phyloP scores from a whole-genome alignment of 2,113 vertebrate genomes.

The Cercopithecus mona region DNA sequence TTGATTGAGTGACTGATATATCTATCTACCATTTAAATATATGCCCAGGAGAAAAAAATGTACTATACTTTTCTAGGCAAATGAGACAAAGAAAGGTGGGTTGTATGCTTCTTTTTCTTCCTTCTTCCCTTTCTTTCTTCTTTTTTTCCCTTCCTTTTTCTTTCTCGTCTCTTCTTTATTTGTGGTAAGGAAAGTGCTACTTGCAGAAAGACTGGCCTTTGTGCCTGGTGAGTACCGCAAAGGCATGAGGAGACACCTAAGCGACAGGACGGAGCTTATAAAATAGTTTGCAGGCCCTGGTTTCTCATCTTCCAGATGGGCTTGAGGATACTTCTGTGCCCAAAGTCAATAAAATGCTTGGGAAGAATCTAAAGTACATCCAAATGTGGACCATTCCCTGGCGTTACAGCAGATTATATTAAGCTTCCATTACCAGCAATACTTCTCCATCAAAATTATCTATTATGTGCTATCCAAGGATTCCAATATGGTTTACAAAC shows the following conservation, averaged over 20 bases:
- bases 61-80: neutral
- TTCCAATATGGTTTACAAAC: neutral
- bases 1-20: neutral
- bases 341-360: slow-evolving; percentile 28
- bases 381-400: neutral
- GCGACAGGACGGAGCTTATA: neutral
- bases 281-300: neutral
- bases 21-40: neutral
- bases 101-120: neutral
- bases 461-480: neutral
- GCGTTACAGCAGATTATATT: neutral
- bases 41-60: neutral
- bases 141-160: too few species aligned
- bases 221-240: neutral
- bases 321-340: neutral
- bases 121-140: neutral
- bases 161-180: neutral
- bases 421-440: slow-evolving; percentile 9
- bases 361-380: neutral
- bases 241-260: neutral
- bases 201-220: slow-evolving; percentile 18
- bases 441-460: neutral
- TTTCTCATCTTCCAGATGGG: neutral
- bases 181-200: neutral
- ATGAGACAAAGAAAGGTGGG: neutral